Base-by-base conservation (phyloP, 2,888 invertebrate species). In the Dromius quadrimaculatus region DNA sequence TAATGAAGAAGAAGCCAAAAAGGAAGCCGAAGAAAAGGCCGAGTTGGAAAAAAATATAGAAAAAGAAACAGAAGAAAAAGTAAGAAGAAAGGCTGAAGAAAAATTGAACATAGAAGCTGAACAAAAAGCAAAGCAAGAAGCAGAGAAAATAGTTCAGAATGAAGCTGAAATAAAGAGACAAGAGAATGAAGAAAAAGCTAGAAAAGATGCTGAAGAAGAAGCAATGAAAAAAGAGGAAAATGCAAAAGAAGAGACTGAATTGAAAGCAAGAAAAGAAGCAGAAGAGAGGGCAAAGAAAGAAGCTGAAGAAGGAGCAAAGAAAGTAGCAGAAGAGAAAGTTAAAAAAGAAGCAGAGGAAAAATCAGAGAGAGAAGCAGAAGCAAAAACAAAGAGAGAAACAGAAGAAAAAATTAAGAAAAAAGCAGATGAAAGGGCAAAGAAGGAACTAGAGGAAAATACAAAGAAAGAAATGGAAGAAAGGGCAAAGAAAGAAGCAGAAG, bases 281-380 rank as follows among this genome's bases (percentile, higher is more conserved):
- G 54, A 82, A 80, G 74, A 81, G 79, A 72, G 81, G 81, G 72
- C 81, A 79, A 15, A 82, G 80, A n/a, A 4, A 59, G 57, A 80
- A 79, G 13, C 80, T 76, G 73, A 82, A 81, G 76, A 82, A 82
- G 73, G 36, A 57, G 57, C 72, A 41, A 74, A n/a, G n/a, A 73
- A 81, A 80, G 76, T 82, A 79, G 76, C 81, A 79, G 54, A 82
- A 80, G 74, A 81, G 79, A 72, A 81, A 81, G 72, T 81, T 79
- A 15, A 82, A 80, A n/a, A 4, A 59, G 57, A 72, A 45, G 22
- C 65, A 19, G 65, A 73, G 47, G 47, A 65, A 41, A 68, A 74
- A 50, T 65, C 64, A 2, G 69, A 74, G 32, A 41, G 70, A 20
- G 38, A 61, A 43, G 64, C 72, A 17, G 71, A 74, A 38, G n/a